Evolutionary conservation across 2,888 invertebrate species (phyloP).

Genomic region (Cerastis leucographa): DNA sequence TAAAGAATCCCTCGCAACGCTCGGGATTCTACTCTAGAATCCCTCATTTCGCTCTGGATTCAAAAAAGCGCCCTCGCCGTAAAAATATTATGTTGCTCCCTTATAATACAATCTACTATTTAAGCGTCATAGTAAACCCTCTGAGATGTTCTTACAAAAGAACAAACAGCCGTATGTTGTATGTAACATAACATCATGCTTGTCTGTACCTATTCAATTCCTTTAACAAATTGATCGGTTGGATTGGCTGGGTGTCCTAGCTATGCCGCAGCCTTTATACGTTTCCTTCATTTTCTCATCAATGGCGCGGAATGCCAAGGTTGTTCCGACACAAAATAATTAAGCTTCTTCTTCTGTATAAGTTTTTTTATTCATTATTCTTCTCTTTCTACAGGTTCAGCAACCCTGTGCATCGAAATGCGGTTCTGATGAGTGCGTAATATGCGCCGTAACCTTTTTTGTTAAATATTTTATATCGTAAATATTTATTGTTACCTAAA

Average conservation of each 20-base stretch:
- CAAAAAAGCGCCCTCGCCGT: too few relatives aligned
- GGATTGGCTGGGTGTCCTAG: not conserved
- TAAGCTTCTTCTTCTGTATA: not conserved
- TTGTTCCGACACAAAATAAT: not conserved
- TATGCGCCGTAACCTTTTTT: not conserved
- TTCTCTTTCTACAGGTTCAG: constrained; percentile 23
- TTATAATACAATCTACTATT: too few relatives aligned
- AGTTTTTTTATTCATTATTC: not conserved
- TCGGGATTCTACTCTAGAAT: too few relatives aligned
- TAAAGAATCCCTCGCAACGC: too few relatives aligned
- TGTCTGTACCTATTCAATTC: not conserved
- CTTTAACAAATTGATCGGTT: not conserved
- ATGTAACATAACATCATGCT: not conserved
- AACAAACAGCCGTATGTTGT: not conserved
- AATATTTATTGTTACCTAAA: not conserved
- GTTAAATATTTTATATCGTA: not conserved
- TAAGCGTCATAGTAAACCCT: too few relatives aligned
- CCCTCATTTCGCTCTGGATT: too few relatives aligned
- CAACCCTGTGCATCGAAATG: constrained; percentile 71
- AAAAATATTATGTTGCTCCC: too few relatives aligned
- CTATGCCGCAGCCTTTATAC: not conserved
- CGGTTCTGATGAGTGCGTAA: constrained; percentile 77
- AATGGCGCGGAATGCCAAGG: not conserved
- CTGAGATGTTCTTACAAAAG: not conserved
- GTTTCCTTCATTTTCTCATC: not conserved